Percentiles rank a stretch among this genome's conserved stretches.
Conservation (phyloP, 1,140 invertebrate genomes). For the Zaprionus lachaisei region DNA sequence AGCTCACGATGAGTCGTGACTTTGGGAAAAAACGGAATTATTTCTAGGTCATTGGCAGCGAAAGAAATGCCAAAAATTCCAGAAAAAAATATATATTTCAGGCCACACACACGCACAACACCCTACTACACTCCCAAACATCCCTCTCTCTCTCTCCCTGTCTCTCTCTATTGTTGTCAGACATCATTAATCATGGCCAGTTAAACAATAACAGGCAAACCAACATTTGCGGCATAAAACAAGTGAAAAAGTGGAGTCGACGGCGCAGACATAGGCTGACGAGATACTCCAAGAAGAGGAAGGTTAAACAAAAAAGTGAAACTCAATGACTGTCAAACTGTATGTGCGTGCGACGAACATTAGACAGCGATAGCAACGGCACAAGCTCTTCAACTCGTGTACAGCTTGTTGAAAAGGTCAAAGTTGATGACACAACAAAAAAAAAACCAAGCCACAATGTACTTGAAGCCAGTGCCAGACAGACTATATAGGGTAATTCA, state of each 20-base stretch:
- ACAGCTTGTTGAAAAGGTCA: slow-evolving; percentile 68
- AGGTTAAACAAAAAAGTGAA: slow-evolving; percentile 62
- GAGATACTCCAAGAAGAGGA: slow-evolving; percentile 18
- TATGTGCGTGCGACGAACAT: slow-evolving; percentile 50
- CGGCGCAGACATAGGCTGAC: background rate
- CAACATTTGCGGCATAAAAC: slow-evolving; percentile 47
- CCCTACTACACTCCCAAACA: background rate
- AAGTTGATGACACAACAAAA: slow-evolving; percentile 54
- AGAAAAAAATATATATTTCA: slow-evolving; percentile 46
- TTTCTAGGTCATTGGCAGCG: slow-evolving; percentile 67
- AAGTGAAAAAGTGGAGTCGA: slow-evolving; percentile 55
- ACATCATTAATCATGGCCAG: slow-evolving; percentile 76
- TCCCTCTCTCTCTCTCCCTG: background rate
- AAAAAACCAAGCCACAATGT: slow-evolving; percentile 2
- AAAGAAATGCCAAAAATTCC: slow-evolving; percentile 64
- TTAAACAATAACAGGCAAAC: slow-evolving; percentile 68
- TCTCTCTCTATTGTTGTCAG: slow-evolving; percentile 26
- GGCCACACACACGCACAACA: background rate
- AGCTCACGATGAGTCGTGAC: background rate
- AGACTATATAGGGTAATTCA: background rate
- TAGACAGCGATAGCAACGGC: slow-evolving; percentile 1
- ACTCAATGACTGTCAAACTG: slow-evolving; percentile 68
- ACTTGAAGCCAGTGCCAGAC: background rate
- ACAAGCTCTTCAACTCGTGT: slow-evolving; percentile 24
- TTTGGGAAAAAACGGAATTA: slow-evolving; percentile 26